phyloP scores from a whole-genome alignment of 35 echinoderm and acorn worm species.

The Lytechinus pictus region DNA sequence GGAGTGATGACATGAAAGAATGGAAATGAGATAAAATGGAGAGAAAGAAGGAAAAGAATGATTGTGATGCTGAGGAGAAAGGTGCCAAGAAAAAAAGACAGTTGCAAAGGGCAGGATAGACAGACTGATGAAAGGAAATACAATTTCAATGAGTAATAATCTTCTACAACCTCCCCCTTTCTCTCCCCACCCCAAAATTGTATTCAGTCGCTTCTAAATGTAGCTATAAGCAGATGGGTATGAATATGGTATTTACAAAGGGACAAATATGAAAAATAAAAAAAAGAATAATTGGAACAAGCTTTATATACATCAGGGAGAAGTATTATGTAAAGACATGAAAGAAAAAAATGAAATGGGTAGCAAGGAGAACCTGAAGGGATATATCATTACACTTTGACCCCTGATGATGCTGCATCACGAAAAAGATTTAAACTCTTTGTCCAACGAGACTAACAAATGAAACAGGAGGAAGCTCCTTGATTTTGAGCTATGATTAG shows the following conservation, averaged over 20 bases:
- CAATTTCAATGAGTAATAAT: too few species aligned
- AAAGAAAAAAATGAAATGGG: neutral
- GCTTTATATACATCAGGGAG: neutral
- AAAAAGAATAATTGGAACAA: neutral
- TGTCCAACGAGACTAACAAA: neutral
- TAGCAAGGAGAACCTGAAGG: neutral
- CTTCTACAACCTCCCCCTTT: too few species aligned
- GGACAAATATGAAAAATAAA: neutral
- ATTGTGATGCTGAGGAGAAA: neutral
- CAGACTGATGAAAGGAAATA: too few species aligned
- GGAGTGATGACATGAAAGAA: neutral
- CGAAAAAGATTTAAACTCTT: neutral
- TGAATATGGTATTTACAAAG: neutral
- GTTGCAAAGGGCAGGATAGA: neutral
- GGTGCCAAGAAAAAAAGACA: neutral
- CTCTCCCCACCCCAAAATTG: too few species aligned
- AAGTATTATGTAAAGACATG: neutral
- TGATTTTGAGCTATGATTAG: slow-evolving; percentile 3
- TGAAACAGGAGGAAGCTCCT: neutral
- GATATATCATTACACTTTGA: neutral
- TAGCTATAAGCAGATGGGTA: neutral
- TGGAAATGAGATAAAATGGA: neutral
- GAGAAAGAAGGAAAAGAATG: neutral
- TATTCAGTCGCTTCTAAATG: too few species aligned
- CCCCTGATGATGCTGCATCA: neutral